These are phyloP conservation scores for Pygoscelis antarcticus DNA, from an alignment of 2,113 vertebrate genomes.

Conservation along the genomic window DNA sequence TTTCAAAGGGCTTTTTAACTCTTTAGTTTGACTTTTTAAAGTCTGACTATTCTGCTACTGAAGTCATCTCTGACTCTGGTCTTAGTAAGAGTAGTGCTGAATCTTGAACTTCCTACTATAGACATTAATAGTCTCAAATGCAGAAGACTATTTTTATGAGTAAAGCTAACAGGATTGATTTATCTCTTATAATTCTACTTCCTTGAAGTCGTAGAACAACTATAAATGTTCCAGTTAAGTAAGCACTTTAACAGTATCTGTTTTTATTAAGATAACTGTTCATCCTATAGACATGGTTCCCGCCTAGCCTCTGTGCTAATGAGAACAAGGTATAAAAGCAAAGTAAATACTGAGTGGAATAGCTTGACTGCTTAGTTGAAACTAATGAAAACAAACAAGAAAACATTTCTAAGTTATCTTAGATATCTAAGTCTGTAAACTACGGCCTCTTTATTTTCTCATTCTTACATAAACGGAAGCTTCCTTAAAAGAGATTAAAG, in stretches of 20 bases:
- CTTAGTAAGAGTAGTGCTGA: neutral
- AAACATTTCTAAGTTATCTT: neutral
- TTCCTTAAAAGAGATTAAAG: neutral
- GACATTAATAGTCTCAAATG: neutral
- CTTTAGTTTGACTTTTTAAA: neutral
- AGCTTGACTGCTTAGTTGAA: neutral
- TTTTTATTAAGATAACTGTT: constrained; percentile 4
- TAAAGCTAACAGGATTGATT: neutral
- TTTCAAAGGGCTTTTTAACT: constrained; percentile 10
- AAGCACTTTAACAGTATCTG: neutral
- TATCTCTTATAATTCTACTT: neutral
- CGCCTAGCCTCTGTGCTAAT: neutral
- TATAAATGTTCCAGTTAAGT: constrained; percentile 8
- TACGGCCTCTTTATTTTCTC: neutral
- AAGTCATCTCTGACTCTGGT: neutral
- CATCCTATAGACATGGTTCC: neutral
- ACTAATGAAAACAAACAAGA: neutral
- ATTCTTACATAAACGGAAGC: neutral
- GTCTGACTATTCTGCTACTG: neutral
- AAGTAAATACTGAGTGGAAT: neutral
- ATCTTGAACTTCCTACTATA: neutral
- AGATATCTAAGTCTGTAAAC: neutral
- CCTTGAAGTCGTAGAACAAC: neutral
- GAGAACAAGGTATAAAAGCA: neutral
- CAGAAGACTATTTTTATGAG: neutral